These are phyloP conservation scores for Thecophora atra DNA, from an alignment of 2,888 invertebrate genomes.

Conservation along the genomic window DNA sequence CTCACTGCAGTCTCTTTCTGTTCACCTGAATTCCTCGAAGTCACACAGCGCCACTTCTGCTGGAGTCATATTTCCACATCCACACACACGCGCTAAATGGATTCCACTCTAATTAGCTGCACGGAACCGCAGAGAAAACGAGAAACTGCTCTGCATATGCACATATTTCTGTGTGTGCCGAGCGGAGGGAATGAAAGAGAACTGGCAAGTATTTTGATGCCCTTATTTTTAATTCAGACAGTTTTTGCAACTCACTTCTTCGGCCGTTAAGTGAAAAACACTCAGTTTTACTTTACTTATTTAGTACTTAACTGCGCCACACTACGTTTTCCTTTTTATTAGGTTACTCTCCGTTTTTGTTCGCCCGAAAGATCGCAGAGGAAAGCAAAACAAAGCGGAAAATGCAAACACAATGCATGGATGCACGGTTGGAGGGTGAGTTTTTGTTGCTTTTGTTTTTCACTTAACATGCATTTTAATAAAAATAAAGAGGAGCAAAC, in stretches of 20 bases:
- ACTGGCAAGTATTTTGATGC: background rate
- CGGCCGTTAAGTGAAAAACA: conserved; percentile 33
- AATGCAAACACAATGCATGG: conserved; percentile 33
- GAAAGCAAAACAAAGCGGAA: conserved; percentile 15
- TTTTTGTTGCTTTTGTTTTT: conserved; percentile 22
- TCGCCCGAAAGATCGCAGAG: conserved; percentile 11
- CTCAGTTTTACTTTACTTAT: conserved; percentile 36
- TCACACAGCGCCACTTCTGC: background rate
- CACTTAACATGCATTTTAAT: conserved; percentile 36
- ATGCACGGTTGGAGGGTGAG: conserved; percentile 19
- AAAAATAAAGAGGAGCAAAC: conserved; percentile 15
- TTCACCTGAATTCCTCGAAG: background rate
- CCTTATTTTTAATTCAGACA: conserved; percentile 15
- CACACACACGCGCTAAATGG: conserved; percentile 27
- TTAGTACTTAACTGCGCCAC: conserved; percentile 32
- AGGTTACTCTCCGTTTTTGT: conserved; percentile 23
- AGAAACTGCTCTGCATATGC: conserved; percentile 11
- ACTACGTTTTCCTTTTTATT: conserved; percentile 29
- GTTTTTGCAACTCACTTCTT: conserved; percentile 21
- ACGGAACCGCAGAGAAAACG: conserved; percentile 28
- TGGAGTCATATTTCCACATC: conserved; percentile 3
- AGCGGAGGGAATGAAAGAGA: background rate
- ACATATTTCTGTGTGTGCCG: no score
- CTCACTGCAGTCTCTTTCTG: background rate
- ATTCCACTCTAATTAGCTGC: conserved; percentile 37